phyloP scores from a whole-genome alignment of 2,113 vertebrate species.

The Diadophis punctatus region DNA sequence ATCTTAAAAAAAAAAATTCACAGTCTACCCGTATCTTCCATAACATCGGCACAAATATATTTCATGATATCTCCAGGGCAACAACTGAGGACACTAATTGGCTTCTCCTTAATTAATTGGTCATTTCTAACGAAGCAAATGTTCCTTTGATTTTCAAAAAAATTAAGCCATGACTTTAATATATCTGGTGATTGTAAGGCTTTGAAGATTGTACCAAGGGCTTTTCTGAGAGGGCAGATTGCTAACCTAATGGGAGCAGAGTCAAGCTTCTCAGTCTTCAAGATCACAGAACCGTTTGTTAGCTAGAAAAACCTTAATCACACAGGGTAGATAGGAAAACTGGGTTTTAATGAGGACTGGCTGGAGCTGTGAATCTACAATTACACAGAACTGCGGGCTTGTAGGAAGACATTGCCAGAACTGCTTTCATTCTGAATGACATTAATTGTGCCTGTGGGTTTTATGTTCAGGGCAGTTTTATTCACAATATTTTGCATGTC shows the following conservation, averaged over 20 bases:
- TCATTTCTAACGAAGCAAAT: conserved; percentile 28
- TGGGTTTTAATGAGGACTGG: conserved; percentile 53
- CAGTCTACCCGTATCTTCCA: neutral
- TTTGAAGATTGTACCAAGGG: neutral
- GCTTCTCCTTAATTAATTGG: neutral
- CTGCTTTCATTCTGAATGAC: neutral
- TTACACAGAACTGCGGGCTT: conserved; percentile 2
- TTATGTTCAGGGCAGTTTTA: neutral
- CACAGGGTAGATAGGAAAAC: conserved; percentile 33
- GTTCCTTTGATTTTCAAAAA: conserved; percentile 31
- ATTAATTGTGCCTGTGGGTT: neutral
- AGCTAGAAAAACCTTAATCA: neutral
- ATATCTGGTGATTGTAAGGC: conserved; percentile 15
- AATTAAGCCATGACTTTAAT: conserved; percentile 45
- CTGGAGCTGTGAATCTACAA: conserved; percentile 36
- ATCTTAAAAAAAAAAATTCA: neutral
- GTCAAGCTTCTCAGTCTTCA: conserved; percentile 49
- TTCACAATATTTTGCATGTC: neutral
- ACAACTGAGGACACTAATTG: neutral
- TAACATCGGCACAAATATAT: neutral
- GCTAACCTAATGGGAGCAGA: conserved; percentile 49
- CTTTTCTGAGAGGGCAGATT: conserved; percentile 47
- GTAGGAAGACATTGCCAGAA: conserved; percentile 34
- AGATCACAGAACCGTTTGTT: conserved; percentile 7
- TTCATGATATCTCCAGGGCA: neutral